Conservation (phyloP, 2,797 vertebrate genomes). For the Phoebastria nigripes region DNA sequence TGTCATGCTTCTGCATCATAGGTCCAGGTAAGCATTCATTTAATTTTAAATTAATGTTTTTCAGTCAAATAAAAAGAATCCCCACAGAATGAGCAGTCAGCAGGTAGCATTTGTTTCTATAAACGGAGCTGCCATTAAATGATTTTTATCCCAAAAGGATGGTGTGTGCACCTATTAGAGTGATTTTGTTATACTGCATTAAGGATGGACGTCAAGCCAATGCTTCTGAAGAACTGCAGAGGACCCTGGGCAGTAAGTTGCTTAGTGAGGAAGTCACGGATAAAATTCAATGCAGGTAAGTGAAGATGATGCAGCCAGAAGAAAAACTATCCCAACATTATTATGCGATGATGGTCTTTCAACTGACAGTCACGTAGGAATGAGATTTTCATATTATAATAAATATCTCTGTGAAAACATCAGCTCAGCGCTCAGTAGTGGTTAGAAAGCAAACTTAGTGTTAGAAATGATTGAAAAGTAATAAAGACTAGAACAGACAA, state of each 20-base stretch:
- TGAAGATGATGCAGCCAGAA: neutral
- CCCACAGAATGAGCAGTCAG: neutral
- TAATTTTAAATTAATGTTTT: slow-evolving; percentile 23
- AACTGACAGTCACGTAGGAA: neutral
- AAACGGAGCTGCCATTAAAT: slow-evolving; percentile 21
- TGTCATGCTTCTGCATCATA: neutral
- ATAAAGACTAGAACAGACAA: neutral
- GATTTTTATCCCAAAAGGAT: slow-evolving; percentile 22
- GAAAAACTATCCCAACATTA: neutral
- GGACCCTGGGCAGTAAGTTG: neutral
- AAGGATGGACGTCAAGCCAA: slow-evolving; percentile 24
- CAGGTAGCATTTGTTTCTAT: slow-evolving; percentile 40
- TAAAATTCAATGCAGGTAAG: neutral
- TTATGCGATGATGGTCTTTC: neutral
- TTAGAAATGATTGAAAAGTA: neutral
- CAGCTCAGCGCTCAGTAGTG: neutral
- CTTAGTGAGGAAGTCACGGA: neutral
- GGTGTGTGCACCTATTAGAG: neutral
- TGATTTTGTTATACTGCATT: slow-evolving; percentile 21
- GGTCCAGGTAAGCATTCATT: neutral
- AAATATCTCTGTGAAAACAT: neutral
- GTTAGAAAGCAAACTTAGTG: neutral
- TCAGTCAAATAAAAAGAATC: neutral
- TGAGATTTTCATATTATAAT: neutral
- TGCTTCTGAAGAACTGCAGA: slow-evolving; percentile 14